phyloP scores from a whole-genome alignment of 1,140 invertebrate genomes.

The Macrobrachium nipponense region DNA sequence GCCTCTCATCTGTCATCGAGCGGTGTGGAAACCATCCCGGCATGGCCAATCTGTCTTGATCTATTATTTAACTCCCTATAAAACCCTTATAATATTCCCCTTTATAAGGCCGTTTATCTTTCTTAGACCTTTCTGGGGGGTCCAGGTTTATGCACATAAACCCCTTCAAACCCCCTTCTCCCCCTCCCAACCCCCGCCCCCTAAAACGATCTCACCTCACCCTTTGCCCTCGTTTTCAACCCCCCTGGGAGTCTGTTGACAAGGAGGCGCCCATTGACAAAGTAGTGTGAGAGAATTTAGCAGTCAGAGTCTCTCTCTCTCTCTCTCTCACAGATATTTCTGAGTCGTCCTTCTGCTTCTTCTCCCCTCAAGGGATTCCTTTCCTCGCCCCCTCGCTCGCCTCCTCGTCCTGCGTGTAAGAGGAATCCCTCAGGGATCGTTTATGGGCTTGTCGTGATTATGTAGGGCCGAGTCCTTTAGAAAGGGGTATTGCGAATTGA shows the following conservation, averaged over 20 bases:
- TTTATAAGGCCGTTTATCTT: too few species aligned
- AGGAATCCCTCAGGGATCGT: too few species aligned
- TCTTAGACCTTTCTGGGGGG: too few species aligned
- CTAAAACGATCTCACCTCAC: neutral
- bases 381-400: neutral
- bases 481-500: too few species aligned
- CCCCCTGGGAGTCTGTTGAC: neutral
- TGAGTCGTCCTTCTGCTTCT: neutral
- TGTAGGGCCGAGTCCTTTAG: too few species aligned
- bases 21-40: too few species aligned
- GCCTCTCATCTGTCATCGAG: too few species aligned
- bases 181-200: neutral
- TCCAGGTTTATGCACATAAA: too few species aligned
- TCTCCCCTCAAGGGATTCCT: neutral
- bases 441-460: too few species aligned
- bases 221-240: neutral
- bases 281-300: neutral
- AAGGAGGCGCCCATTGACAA: constrained; percentile 1
- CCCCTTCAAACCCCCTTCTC: neutral
- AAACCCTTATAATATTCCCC: too few species aligned
- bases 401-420: neutral
- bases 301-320: neutral
- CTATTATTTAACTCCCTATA: too few species aligned
- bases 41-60: too few species aligned
- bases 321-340: neutral